phyloP scores from a whole-genome alignment of 2,888 invertebrate genomes.

The Eilema griseolum region DNA sequence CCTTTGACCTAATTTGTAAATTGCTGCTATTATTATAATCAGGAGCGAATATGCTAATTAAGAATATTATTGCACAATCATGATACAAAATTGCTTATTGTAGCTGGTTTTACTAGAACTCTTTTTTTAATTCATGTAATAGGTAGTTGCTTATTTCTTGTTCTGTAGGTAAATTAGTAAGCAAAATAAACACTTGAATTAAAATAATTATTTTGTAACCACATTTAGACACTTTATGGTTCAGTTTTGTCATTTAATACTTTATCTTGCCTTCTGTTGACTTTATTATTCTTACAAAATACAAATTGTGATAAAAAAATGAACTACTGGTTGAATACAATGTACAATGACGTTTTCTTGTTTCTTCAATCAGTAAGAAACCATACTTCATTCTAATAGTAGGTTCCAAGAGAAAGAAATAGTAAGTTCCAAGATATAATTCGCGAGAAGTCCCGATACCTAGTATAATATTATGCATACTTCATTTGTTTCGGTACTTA shows the following conservation, averaged over 20 bases:
- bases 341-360: too few species aligned
- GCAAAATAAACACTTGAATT: neutral
- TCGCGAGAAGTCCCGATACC: too few species aligned
- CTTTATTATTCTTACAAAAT: too few species aligned
- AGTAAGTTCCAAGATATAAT: too few species aligned
- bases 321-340: too few species aligned
- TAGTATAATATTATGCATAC: too few species aligned
- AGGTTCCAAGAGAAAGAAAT: too few species aligned
- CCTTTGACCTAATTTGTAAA: slow-evolving; percentile 46
- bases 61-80: neutral
- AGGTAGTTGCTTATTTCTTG: too few species aligned
- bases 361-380: too few species aligned
- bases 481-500: too few species aligned
- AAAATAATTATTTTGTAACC: neutral
- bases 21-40: slow-evolving; percentile 4
- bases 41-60: neutral
- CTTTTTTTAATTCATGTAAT: neutral
- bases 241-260: neutral
- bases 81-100: neutral
- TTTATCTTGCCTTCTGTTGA: neutral
- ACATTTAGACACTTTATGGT: neutral
- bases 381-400: too few species aligned
- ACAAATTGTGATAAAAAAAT: too few species aligned
- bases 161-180: neutral
- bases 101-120: neutral